A percentile compares a stretch with the other conserved stretches of the same genome.
These are phyloP conservation scores for Proisotoma minuta DNA, from an alignment of 2,888 invertebrate species.

Conservation along the genomic window DNA sequence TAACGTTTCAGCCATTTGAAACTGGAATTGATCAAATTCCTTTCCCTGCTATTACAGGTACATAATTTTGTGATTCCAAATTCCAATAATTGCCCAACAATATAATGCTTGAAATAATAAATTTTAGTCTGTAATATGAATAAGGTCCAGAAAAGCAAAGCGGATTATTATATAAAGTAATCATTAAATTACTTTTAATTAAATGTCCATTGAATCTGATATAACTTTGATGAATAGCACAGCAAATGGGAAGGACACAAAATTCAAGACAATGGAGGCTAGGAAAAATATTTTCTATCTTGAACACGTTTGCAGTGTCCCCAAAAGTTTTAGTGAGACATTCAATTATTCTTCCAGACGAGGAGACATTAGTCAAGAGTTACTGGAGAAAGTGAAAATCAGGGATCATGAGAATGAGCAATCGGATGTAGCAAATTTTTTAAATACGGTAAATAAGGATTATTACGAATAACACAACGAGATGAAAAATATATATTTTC, in stretches of 20 bases:
- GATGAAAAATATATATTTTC: conserved; percentile 11
- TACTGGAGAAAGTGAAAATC: conserved; percentile 21
- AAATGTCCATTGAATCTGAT: background rate
- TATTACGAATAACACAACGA: background rate
- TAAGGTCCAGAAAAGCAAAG: conserved; percentile 25
- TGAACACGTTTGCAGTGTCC: conserved; percentile 33
- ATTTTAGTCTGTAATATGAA: conserved; percentile 32
- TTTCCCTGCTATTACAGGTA: conserved; percentile 71
- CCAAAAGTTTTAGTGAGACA: conserved; percentile 31
- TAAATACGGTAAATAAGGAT: background rate
- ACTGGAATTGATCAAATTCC: conserved; percentile 66
- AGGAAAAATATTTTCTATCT: conserved; percentile 29
- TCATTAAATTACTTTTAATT: background rate
- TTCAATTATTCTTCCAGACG: conserved; percentile 30
- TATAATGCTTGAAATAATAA: background rate
- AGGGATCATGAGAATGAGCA: conserved; percentile 27
- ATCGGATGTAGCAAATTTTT: conserved; percentile 26
- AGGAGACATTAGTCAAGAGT: conserved; percentile 18
- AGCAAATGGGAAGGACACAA: conserved; percentile 15
- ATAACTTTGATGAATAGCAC: background rate
- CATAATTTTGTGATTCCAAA: background rate
- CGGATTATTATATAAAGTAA: conserved; percentile 11
- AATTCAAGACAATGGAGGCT: conserved; percentile 17
- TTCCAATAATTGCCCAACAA: too few species aligned
- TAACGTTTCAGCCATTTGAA: conserved; percentile 69